phyloP scores from a whole-genome alignment of 2,113 vertebrate genomes.

The Chaetodon auriga region DNA sequence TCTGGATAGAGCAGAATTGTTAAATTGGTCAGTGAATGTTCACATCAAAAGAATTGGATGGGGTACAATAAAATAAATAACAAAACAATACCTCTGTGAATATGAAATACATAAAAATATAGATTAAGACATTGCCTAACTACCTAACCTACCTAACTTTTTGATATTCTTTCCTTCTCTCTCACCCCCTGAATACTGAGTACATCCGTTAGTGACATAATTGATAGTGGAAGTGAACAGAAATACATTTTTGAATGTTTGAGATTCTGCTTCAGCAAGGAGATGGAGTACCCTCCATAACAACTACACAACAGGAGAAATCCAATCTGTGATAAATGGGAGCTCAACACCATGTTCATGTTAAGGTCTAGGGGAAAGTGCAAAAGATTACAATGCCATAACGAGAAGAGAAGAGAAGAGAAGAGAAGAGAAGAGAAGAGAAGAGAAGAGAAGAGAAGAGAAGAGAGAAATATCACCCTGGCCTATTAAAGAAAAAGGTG shows the following conservation, averaged over 20 bases:
- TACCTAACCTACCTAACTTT: background rate
- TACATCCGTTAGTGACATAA: conserved; percentile 3
- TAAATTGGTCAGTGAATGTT: too few species aligned
- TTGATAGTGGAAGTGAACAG: background rate
- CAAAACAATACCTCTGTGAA: background rate
- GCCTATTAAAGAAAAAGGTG: conserved; percentile 29
- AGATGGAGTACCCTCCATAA: conserved; percentile 39
- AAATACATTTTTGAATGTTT: conserved; percentile 1
- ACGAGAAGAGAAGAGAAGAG: background rate
- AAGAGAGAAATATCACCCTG: conserved; percentile 35
- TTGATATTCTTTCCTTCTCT: background rate
- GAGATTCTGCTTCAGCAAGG: conserved; percentile 30
- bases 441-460: background rate
- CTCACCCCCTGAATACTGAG: background rate
- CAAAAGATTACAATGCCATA: conserved; percentile 11
- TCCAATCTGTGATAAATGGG: conserved; percentile 51
- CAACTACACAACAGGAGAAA: conserved; percentile 37
- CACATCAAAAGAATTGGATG: too few species aligned
- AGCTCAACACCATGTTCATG: conserved; percentile 38
- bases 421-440: background rate
- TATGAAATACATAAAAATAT: background rate
- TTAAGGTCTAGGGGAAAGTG: conserved; percentile 29
- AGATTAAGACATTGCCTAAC: background rate
- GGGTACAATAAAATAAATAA: background rate
- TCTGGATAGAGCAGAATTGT: too few species aligned